These are phyloP conservation scores for Micromys minutus DNA, from an alignment of 2,113 vertebrate species.

Conservation along the genomic window DNA sequence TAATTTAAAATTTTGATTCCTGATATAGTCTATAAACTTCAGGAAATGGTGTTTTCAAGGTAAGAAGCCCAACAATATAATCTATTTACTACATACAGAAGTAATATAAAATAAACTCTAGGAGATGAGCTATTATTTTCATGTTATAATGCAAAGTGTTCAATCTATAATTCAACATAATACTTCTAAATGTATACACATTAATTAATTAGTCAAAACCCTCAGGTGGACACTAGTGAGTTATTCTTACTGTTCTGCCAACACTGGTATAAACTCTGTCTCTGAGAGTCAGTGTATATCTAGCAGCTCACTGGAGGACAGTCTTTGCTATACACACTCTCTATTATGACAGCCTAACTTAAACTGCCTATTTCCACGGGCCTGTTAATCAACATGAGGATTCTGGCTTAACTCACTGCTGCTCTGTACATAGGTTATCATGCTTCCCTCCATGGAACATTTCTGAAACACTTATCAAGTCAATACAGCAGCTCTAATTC, in stretches of 20 bases:
- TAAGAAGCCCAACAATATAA: not conserved
- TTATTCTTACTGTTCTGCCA: not conserved
- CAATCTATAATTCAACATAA: not conserved
- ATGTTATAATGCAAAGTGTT: not conserved
- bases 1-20: not conserved
- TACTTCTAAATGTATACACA: not conserved
- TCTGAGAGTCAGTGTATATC: not conserved
- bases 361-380: not conserved
- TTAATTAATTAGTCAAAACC: not conserved
- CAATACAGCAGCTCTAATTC: not conserved
- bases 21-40: not conserved
- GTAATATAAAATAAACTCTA: not conserved
- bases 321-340: not conserved
- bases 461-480: not conserved
- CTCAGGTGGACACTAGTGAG: fast-evolving
- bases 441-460: not conserved
- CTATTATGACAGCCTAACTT: not conserved
- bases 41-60: not conserved
- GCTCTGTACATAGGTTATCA: not conserved
- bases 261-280: not conserved
- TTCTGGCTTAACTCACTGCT: not conserved
- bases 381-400: not conserved
- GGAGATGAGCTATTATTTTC: not conserved
- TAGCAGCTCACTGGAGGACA: not conserved
- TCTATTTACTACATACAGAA: not conserved